Percentiles rank a stretch among this genome's conserved stretches.
Evolutionary conservation across 2,113 vertebrate genomes (phyloP).

Genomic region (Myanophis thanlyinensis): DNA sequence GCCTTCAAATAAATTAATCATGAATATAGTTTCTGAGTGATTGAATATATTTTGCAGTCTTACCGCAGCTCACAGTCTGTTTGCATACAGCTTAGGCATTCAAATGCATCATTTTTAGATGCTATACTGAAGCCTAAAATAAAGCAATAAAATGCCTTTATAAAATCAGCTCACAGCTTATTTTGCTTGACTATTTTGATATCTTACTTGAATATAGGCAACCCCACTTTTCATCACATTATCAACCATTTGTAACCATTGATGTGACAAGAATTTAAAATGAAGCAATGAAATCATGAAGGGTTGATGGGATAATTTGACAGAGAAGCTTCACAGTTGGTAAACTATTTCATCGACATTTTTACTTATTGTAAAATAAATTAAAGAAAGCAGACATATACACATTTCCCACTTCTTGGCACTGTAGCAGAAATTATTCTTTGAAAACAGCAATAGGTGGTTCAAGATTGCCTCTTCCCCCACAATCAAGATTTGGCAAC

Average conservation of each 20-base stretch:
- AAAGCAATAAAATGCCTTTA: conserved; percentile 10
- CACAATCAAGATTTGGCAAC: background rate
- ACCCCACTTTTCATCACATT: conserved; percentile 14
- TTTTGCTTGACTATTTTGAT: background rate
- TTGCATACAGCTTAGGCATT: background rate
- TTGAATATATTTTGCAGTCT: background rate
- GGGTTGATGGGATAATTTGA: background rate
- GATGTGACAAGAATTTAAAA: conserved; percentile 16
- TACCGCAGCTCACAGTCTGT: background rate
- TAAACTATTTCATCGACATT: background rate
- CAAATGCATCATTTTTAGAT: background rate
- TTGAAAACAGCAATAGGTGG: background rate
- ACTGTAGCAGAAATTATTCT: background rate
- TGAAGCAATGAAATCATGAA: conserved; percentile 4
- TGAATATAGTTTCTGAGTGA: conserved; percentile 25
- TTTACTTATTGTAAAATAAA: conserved; percentile 23
- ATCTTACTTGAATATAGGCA: background rate
- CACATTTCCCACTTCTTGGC: background rate
- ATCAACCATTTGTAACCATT: conserved; percentile 12
- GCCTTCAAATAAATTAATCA: conserved; percentile 24
- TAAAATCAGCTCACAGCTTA: background rate
- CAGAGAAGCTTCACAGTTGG: background rate
- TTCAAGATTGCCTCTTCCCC: background rate
- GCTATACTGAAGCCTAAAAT: background rate
- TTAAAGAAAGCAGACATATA: background rate